phyloP scores from a whole-genome alignment of 1,140 invertebrate genomes.

The Myzus persicae region DNA sequence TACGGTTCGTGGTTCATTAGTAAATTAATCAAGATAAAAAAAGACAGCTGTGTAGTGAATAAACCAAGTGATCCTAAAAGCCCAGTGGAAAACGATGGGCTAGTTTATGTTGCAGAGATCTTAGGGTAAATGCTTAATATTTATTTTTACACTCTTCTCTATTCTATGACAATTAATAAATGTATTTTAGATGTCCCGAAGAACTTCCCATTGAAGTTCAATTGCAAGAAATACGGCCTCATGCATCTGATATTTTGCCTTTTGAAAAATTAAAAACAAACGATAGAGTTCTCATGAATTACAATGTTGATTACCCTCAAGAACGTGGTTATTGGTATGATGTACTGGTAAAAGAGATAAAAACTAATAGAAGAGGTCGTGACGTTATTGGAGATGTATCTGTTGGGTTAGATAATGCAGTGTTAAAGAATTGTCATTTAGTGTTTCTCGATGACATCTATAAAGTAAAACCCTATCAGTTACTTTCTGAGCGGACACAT shows the following conservation, averaged over 20 bases:
- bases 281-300: constrained; percentile 77
- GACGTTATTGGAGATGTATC: constrained; percentile 64
- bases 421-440: constrained; percentile 67
- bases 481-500: constrained; percentile 63
- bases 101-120: constrained; percentile 63
- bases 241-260: constrained; percentile 69
- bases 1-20: constrained; percentile 74
- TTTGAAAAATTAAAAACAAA: constrained; percentile 70
- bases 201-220: constrained; percentile 65
- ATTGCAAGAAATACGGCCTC: constrained; percentile 72
- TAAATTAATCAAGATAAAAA: constrained; percentile 65
- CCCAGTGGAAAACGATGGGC: constrained; percentile 48
- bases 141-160: not conserved
- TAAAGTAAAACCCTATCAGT: constrained; percentile 67
- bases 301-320: constrained; percentile 76
- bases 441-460: constrained; percentile 68
- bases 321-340: constrained; percentile 81
- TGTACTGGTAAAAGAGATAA: constrained; percentile 66
- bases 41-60: constrained; percentile 64
- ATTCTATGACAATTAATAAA: not conserved
- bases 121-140: constrained; percentile 32
- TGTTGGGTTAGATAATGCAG: constrained; percentile 63
- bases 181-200: constrained; percentile 65
- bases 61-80: constrained; percentile 66
- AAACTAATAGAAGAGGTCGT: constrained; percentile 61